Evolutionary conservation across 2,113 vertebrate species (phyloP).

Genomic region (Sorex fumeus): DNA sequence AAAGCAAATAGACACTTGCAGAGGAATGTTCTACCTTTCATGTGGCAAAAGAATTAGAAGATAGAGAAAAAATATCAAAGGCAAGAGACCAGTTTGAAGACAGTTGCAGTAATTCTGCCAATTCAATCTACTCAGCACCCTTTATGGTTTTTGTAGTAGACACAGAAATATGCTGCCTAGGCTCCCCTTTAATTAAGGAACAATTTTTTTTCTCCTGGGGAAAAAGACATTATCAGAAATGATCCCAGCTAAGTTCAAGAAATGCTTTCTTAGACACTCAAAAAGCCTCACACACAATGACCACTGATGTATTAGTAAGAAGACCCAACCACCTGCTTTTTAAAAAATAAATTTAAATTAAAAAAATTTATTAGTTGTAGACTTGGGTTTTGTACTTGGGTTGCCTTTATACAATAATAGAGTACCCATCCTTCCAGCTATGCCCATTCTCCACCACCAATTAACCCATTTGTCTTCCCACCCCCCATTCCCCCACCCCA

Average conservation of each 20-base stretch:
- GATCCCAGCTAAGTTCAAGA: background rate
- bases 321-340: background rate
- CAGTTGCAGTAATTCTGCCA: background rate
- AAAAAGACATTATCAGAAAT: background rate
- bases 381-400: no score
- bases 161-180: background rate
- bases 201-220: background rate
- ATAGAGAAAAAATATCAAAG: background rate
- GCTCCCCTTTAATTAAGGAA: background rate
- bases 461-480: no score
- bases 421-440: no score
- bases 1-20: background rate
- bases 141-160: background rate
- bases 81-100: background rate
- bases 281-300: background rate
- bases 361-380: no score
- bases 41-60: background rate
- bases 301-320: background rate
- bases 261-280: background rate
- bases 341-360: no score
- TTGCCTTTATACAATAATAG: no score
- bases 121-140: background rate
- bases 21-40: background rate
- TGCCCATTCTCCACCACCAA: no score
- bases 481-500: no score